Conservation (phyloP, 53 echinoderm and acorn worm genomes). For the Holothuria scabra region DNA sequence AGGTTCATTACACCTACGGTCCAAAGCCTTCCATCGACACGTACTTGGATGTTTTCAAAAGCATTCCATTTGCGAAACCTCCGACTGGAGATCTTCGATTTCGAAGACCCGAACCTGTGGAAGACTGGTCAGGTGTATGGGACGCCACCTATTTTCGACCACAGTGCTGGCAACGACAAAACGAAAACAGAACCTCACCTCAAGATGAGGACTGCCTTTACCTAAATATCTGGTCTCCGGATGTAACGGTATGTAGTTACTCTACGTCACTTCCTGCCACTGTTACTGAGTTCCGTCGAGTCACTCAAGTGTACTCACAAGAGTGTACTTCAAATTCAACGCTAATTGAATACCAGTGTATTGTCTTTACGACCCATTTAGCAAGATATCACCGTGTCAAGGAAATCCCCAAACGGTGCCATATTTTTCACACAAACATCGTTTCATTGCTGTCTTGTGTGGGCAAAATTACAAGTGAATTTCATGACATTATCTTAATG, state of each 20-base stretch:
- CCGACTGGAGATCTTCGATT: slow-evolving; percentile 67
- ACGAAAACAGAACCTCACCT: not conserved
- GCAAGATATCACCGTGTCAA: too few relatives aligned
- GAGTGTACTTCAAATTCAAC: too few relatives aligned
- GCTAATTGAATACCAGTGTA: too few relatives aligned
- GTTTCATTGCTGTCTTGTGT: too few relatives aligned
- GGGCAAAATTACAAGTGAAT: too few relatives aligned
- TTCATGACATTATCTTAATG: too few relatives aligned
- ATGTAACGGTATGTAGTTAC: slow-evolving; percentile 65
- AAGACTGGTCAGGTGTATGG: slow-evolving; percentile 61
- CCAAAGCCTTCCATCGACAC: slow-evolving; percentile 61
- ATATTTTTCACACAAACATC: too few relatives aligned
- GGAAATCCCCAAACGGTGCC: too few relatives aligned
- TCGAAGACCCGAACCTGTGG: slow-evolving; percentile 64
- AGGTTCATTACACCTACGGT: slow-evolving; percentile 23
- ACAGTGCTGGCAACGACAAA: slow-evolving; percentile 68
- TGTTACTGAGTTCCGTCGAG: too few relatives aligned
- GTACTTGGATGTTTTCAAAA: slow-evolving; percentile 71
- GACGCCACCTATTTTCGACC: slow-evolving; percentile 63
- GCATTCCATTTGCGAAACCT: slow-evolving; percentile 78
- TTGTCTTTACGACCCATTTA: too few relatives aligned
- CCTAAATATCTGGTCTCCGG: slow-evolving; percentile 81
- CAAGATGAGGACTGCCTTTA: slow-evolving; percentile 87
- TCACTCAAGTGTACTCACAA: too few relatives aligned
- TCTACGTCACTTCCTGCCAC: too few relatives aligned